These are phyloP conservation scores for Parambassis ranga DNA, from an alignment of 2,797 vertebrate species.

Conservation along the genomic window DNA sequence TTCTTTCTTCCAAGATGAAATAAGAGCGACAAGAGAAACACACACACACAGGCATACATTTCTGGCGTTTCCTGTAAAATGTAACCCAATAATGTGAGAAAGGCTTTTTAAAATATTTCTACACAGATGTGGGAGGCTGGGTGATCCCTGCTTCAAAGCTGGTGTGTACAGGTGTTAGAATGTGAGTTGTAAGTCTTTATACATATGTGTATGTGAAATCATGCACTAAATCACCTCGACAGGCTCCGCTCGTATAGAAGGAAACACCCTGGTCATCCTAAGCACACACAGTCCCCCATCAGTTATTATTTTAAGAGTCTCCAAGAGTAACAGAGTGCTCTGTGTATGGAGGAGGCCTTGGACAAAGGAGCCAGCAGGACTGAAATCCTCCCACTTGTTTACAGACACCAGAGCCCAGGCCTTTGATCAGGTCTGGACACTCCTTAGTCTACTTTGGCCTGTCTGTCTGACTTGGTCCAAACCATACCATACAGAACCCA, in stretches of 20 bases:
- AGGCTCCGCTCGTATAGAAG: slow-evolving; percentile 32
- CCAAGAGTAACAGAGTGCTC: slow-evolving; percentile 56
- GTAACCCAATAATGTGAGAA: slow-evolving; percentile 73
- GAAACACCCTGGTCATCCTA: slow-evolving; percentile 60
- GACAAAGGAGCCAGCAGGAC: slow-evolving; percentile 40
- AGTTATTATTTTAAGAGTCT: slow-evolving; percentile 59
- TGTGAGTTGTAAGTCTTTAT: slow-evolving; percentile 24
- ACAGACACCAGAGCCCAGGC: slow-evolving; percentile 42
- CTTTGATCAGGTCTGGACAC: slow-evolving; percentile 65
- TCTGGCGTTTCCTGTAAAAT: slow-evolving; percentile 68
- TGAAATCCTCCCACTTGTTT: slow-evolving; percentile 62
- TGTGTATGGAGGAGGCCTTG: slow-evolving; percentile 50
- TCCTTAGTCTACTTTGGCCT: slow-evolving; percentile 31
- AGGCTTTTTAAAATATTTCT: slow-evolving; percentile 62
- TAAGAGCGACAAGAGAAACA: slow-evolving; percentile 56
- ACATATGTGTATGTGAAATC: slow-evolving; percentile 7
- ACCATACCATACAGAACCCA: slow-evolving; percentile 20
- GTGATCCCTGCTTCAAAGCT: slow-evolving; percentile 38
- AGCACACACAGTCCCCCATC: slow-evolving; percentile 36
- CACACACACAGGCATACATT: slow-evolving; percentile 46
- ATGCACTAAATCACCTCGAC: slow-evolving; percentile 17
- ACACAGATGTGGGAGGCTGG: slow-evolving; percentile 53
- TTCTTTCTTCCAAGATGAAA: slow-evolving; percentile 60
- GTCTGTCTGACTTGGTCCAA: slow-evolving; percentile 19
- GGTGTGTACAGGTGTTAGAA: slow-evolving; percentile 43